These are phyloP conservation scores for Scaptomyza tumidula DNA, from an alignment of 2,888 invertebrate genomes.

Conservation along the genomic window DNA sequence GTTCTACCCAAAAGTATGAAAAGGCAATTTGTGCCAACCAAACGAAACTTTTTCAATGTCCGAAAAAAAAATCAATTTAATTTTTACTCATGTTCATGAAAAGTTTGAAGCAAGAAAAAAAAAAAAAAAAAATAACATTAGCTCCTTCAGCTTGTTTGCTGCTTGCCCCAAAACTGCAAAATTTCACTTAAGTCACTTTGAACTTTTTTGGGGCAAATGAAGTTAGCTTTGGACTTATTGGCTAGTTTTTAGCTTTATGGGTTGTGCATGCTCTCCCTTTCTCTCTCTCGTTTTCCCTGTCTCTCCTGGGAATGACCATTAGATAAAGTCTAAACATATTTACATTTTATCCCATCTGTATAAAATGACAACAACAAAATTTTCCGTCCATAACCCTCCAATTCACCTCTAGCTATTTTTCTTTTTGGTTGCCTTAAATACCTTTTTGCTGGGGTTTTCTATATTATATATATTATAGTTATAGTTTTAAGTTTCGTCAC, in stretches of 20 bases:
- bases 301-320: constrained; percentile 60
- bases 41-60: constrained; percentile 59
- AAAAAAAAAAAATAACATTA: constrained; percentile 13
- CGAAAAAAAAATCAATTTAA: constrained; percentile 73
- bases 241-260: constrained; percentile 46
- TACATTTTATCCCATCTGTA: constrained; percentile 62
- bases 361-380: constrained; percentile 49
- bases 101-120: constrained; percentile 14
- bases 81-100: constrained; percentile 66
- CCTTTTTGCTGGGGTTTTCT: background rate
- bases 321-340: constrained; percentile 56
- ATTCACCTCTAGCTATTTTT: background rate
- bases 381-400: background rate
- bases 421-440: constrained; percentile 28
- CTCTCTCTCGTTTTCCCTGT: background rate
- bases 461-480: background rate
- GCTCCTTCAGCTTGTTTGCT: constrained; percentile 9
- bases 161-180: constrained; percentile 49
- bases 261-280: background rate
- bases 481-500: background rate
- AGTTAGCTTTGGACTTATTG: constrained; percentile 55
- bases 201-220: constrained; percentile 57
- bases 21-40: constrained; percentile 42
- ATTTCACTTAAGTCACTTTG: constrained; percentile 78
- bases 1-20: constrained; percentile 27